Conservation (phyloP, 1,140 invertebrate genomes). For the Camponotus vicinus region DNA sequence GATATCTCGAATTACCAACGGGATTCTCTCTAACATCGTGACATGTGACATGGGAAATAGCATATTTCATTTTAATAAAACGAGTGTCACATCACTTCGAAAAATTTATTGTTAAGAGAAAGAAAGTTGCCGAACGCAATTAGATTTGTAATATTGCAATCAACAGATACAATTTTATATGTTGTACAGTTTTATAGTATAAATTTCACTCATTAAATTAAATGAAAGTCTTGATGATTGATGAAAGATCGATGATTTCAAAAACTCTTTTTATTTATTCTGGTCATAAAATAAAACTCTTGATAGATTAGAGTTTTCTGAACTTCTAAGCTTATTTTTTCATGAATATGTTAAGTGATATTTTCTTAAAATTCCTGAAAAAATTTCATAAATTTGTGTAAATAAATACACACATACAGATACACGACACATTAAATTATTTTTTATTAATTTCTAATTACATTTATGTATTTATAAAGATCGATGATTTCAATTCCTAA, state of each 20-base stretch:
- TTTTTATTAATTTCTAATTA: not conserved
- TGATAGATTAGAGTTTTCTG: not conserved
- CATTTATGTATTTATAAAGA: not conserved
- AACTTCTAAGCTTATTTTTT: not conserved
- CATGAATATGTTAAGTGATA: no score
- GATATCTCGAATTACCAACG: constrained; percentile 1
- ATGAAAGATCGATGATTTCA: not conserved
- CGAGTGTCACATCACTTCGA: not conserved
- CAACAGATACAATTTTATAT: not conserved
- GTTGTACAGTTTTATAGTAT: not conserved
- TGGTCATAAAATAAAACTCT: not conserved
- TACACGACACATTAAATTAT: not conserved
- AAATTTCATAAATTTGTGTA: not conserved
- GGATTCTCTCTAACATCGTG: not conserved
- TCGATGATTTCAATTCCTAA: not conserved
- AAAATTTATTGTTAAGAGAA: not conserved
- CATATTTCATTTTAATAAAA: not conserved
- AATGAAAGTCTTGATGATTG: not conserved
- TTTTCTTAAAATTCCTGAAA: not conserved
- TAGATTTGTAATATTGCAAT: not conserved
- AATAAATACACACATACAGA: not conserved
- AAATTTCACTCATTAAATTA: not conserved
- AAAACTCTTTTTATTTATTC: not conserved
- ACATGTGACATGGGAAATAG: not conserved
- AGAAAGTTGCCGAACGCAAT: constrained; percentile 18